Evolutionary conservation across 2,797 vertebrate genomes (phyloP).

Genomic region (Onychomys leucogaster): DNA sequence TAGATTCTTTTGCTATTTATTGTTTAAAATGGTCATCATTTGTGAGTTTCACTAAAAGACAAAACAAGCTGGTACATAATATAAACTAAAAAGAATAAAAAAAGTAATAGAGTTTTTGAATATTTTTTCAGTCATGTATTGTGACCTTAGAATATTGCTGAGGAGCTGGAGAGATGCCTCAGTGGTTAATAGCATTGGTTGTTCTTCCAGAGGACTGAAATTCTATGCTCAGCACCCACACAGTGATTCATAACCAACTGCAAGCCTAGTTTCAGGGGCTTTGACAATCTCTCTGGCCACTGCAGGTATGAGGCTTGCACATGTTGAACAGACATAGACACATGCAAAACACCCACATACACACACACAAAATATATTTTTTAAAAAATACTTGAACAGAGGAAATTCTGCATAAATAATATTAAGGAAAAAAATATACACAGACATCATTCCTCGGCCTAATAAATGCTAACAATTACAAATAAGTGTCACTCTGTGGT

Average conservation of each 20-base stretch:
- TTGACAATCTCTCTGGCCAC: too few relatives aligned
- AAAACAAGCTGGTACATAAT: background rate
- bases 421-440: background rate
- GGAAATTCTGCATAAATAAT: background rate
- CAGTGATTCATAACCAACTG: background rate
- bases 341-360: background rate
- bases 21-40: background rate
- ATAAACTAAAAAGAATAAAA: background rate
- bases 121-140: background rate
- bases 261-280: background rate
- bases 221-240: background rate
- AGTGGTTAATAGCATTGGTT: background rate
- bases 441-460: fast-evolving
- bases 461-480: background rate
- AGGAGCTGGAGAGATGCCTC: background rate
- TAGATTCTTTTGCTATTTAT: background rate
- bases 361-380: background rate
- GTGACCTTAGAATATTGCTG: background rate
- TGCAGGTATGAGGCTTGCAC: too few relatives aligned
- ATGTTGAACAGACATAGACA: background rate
- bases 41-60: background rate
- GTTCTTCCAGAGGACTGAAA: background rate
- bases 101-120: background rate
- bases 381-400: background rate
- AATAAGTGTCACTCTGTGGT: background rate